Evolutionary conservation across 1,140 invertebrate species (phyloP).

Genomic region (Bombus picipes): DNA sequence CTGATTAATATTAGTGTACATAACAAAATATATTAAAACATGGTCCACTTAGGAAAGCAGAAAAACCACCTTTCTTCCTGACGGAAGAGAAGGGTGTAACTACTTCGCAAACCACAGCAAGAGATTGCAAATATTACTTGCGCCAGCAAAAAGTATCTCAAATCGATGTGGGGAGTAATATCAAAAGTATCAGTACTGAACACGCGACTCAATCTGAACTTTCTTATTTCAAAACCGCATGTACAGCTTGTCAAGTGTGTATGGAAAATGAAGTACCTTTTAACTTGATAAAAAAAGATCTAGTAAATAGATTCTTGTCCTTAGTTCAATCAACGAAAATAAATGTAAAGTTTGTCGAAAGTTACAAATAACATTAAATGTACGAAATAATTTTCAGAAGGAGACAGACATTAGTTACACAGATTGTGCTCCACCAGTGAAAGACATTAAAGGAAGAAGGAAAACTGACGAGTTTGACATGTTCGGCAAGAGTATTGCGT

Average conservation of each 20-base stretch:
- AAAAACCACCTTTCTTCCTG: not conserved
- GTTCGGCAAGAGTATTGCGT: conserved; percentile 58
- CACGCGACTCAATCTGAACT: conserved; percentile 43
- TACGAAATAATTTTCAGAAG: conserved; percentile 48
- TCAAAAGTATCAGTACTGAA: not conserved
- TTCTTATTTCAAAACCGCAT: conserved; percentile 39
- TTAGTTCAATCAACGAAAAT: not conserved
- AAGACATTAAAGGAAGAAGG: not conserved
- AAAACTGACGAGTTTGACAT: conserved; percentile 55
- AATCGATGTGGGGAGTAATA: conserved; percentile 17
- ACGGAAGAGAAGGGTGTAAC: not conserved
- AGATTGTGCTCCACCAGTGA: not conserved
- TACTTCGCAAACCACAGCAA: not conserved
- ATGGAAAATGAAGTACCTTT: not conserved
- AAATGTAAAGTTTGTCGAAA: not conserved
- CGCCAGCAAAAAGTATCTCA: not conserved
- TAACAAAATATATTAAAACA: not conserved
- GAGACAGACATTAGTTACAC: not conserved
- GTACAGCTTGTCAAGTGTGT: not conserved
- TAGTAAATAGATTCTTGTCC: conserved; percentile 4
- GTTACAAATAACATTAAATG: not conserved
- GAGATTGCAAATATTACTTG: not conserved
- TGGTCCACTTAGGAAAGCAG: not conserved
- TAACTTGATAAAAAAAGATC: not conserved
- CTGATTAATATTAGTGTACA: not conserved